Conservation (phyloP, 92 coral and sea anemone species). For the Palythoa grandiflora region DNA sequence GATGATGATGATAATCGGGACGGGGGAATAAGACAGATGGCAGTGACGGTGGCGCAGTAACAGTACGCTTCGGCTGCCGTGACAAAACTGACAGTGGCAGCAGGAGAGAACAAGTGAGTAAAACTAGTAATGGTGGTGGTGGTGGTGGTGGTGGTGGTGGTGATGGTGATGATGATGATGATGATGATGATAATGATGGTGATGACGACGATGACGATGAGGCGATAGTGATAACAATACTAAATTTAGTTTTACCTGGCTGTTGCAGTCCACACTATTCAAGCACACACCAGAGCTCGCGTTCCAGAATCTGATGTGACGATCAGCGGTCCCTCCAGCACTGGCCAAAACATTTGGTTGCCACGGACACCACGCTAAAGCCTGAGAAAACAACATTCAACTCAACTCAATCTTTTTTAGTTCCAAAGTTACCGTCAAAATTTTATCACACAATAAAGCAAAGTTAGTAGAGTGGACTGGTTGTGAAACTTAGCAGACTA, state of each 20-base stretch:
- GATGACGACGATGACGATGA: not conserved
- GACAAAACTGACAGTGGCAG: not conserved
- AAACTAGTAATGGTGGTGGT: not conserved
- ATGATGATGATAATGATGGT: not conserved
- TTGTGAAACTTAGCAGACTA: too few species aligned
- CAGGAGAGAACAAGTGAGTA: too few species aligned
- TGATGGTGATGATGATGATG: not conserved
- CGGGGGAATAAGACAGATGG: not conserved
- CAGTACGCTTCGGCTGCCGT: not conserved
- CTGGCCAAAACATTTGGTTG: constrained; percentile 89
- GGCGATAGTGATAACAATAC: not conserved
- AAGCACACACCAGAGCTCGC: constrained; percentile 85
- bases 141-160: not conserved
- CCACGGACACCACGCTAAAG: constrained; percentile 99
- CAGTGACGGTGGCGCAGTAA: not conserved
- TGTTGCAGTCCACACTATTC: constrained; percentile 86
- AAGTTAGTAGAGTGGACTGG: too few species aligned
- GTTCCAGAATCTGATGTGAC: constrained; percentile 96
- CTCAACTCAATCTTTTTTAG: not conserved
- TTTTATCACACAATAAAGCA: not conserved
- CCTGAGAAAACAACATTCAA: constrained; percentile 52
- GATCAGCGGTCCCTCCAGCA: constrained; percentile 99
- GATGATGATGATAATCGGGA: not conserved
- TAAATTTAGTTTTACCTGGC: constrained; percentile 71
- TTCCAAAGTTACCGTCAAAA: not conserved